Conservation (phyloP, 2,888 invertebrate genomes). For the Cylloceria caligata region DNA sequence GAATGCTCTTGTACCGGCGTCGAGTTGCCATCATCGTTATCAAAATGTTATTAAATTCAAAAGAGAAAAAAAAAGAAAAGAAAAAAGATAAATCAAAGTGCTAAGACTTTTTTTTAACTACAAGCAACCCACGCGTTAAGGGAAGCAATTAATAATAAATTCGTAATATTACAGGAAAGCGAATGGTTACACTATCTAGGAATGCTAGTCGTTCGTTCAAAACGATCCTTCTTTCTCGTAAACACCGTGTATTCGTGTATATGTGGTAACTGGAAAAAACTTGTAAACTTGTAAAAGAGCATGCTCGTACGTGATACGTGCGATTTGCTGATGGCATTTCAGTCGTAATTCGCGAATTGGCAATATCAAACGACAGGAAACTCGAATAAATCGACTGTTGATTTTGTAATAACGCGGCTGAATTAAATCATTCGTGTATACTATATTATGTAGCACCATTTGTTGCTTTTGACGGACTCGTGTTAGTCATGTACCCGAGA, state of each 20-base stretch:
- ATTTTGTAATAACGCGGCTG: slow-evolving; percentile 29
- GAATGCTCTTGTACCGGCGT: slow-evolving; percentile 53
- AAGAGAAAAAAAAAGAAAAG: neutral
- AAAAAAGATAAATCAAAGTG: slow-evolving; percentile 18
- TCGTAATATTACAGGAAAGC: slow-evolving; percentile 38
- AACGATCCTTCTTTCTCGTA: slow-evolving; percentile 29
- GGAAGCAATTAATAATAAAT: slow-evolving; percentile 48
- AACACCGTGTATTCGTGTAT: slow-evolving; percentile 21
- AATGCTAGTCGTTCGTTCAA: slow-evolving; percentile 36
- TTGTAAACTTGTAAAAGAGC: slow-evolving; percentile 49
- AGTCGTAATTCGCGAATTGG: slow-evolving; percentile 40
- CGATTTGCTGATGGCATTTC: slow-evolving; percentile 57
- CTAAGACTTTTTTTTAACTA: slow-evolving; percentile 38
- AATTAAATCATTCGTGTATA: slow-evolving; percentile 16
- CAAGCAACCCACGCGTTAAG: slow-evolving; percentile 62
- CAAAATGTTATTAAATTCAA: slow-evolving; percentile 4
- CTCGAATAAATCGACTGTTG: slow-evolving; percentile 9
- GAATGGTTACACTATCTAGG: slow-evolving; percentile 49
- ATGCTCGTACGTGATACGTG: slow-evolving; percentile 53
- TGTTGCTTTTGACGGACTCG: slow-evolving; percentile 26
- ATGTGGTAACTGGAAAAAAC: slow-evolving; percentile 59
- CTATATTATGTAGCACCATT: slow-evolving; percentile 60
- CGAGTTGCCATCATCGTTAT: slow-evolving; percentile 39
- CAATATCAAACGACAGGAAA: slow-evolving; percentile 21
- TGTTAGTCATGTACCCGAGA: slow-evolving; percentile 38